Evolutionary conservation across 2,888 invertebrate species (phyloP), one percentile per base, ranked within the genome.

Genomic region (Stenurella melanura): DNA sequence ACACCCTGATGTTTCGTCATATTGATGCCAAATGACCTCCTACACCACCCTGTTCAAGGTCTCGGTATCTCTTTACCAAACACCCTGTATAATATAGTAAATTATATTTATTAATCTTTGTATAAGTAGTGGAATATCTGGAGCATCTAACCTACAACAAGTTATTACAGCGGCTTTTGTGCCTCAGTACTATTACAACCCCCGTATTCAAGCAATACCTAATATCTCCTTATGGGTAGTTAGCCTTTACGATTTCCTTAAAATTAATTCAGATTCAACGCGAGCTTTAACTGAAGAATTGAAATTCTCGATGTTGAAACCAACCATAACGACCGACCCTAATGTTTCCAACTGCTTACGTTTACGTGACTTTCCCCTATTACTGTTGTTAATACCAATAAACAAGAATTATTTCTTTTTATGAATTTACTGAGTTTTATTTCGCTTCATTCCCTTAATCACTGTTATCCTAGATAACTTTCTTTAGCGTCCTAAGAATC

Each of bases 381-480:
- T 12, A 50, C 5, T 17, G n/a, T 17, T 50, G 1, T n/a, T 50
- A 42, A 4, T 15, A 4, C n/a, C 12, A 50, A n/a, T 50, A 50
- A 50, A n/a, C n/a, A 50, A 6, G n/a, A 50, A 50, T 50, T 5
- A 50, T 15, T n/a, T 50, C 11, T 17, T n/a, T 34, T 50, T 50
- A 50, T 50, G n/a, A 50, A 50, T n/a, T 50, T 17, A 50, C 4
- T 15, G 12, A 50, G 50, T n/a, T 50, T 50, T 50, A 15, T 50
- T 26, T 9, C 12, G 15, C n/a, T 5, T n/a, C n/a, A n/a, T 60
- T n/a, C n/a, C n/a, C n/a, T 1, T 50, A 50, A 50, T 50, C 7
- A 50, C n/a, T 50, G 4, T 50, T 50, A n/a, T n/a, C 50, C 50
- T 50, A 50, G 50, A 50, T 50, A 50, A 58, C 58, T 58, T 58